phyloP scores from a whole-genome alignment of 2,113 vertebrate genomes.

The Tachysurus vachellii region DNA sequence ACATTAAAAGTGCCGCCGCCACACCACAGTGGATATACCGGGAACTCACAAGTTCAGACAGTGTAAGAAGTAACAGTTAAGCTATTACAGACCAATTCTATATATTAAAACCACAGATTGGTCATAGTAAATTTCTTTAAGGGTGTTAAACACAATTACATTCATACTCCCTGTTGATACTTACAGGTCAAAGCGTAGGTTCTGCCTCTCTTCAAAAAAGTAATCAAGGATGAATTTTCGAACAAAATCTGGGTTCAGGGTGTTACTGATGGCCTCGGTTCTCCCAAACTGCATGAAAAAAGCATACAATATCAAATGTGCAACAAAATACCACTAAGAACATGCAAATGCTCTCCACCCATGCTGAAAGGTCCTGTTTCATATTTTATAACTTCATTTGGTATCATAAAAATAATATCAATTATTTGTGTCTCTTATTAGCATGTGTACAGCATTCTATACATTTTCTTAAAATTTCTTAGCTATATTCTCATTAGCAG shows the following conservation, averaged over 20 bases:
- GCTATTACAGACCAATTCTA: neutral
- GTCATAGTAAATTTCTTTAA: neutral
- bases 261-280: conserved; percentile 97
- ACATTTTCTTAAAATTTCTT: neutral
- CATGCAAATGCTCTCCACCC: neutral
- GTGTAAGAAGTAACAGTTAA: neutral
- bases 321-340: neutral
- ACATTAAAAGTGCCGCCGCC: neutral
- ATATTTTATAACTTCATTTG: neutral
- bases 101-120: neutral
- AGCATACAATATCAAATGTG: conserved; percentile 6
- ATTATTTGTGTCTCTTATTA: neutral
- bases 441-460: neutral
- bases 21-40: neutral
- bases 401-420: neutral
- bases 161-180: conserved; percentile 62
- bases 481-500: neutral
- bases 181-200: conserved; percentile 97
- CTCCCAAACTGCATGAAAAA: conserved; percentile 83
- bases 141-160: neutral
- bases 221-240: conserved; percentile 97
- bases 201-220: conserved; percentile 97
- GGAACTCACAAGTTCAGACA: neutral
- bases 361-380: neutral
- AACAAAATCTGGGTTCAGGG: conserved; percentile 96